A percentile compares a stretch with the other conserved stretches of the same genome.
Conservation (phyloP, 2,888 invertebrate species). For the Polymixis lichenea region DNA sequence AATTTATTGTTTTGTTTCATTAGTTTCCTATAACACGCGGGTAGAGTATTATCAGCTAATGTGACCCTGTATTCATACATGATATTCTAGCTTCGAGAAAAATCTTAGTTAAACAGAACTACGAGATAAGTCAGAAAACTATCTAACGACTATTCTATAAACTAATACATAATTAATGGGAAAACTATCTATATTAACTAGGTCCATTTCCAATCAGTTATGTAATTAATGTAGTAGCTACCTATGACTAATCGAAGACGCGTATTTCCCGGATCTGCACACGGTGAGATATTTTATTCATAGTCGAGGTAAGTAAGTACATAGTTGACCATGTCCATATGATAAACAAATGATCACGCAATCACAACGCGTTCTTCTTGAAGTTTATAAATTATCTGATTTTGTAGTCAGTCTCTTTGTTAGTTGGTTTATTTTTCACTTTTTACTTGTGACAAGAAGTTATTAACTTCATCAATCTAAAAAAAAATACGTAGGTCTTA, state of each 20-base stretch:
- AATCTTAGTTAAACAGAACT: neutral
- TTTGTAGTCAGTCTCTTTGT: neutral
- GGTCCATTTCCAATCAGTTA: neutral
- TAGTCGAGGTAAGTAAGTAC: slow-evolving; percentile 14
- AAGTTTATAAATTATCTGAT: neutral
- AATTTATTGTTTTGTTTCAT: too few species aligned
- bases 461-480: too few species aligned
- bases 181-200: neutral
- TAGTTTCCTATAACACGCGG: too few species aligned
- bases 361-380: slow-evolving; percentile 14
- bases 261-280: slow-evolving; percentile 25
- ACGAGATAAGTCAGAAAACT: neutral
- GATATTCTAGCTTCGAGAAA: neutral
- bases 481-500: too few species aligned
- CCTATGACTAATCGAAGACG: slow-evolving; percentile 15
- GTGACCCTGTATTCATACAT: neutral
- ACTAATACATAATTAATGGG: neutral
- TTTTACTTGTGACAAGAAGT: too few species aligned
- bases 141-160: neutral
- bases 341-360: slow-evolving; percentile 37
- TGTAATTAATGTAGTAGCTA: neutral
- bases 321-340: slow-evolving; percentile 18
- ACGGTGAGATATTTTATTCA: slow-evolving; percentile 16
- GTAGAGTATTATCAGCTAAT: too few species aligned
- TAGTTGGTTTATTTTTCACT: too few species aligned